Evolutionary conservation across 2,113 vertebrate species (phyloP).

Genomic region (Cynoglossus semilaevis): DNA sequence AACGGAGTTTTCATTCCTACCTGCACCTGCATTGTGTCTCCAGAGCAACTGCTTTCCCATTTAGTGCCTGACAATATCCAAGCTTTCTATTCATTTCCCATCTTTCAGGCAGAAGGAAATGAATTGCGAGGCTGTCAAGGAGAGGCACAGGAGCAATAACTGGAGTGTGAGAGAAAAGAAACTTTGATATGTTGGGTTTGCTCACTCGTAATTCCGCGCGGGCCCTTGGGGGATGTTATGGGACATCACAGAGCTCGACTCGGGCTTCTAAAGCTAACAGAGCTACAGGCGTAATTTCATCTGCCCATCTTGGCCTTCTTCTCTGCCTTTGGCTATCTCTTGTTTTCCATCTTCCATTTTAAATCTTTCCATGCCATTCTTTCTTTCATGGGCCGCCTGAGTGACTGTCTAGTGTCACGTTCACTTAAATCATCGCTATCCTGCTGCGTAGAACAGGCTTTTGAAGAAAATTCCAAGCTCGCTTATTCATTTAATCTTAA

Average conservation of each 20-base stretch:
- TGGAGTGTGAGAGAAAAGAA: constrained; percentile 57
- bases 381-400: constrained; percentile 15
- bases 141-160: constrained; percentile 73
- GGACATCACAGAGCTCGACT: constrained; percentile 52
- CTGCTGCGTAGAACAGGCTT: constrained; percentile 27
- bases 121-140: constrained; percentile 72
- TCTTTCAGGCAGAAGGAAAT: constrained; percentile 70
- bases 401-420: constrained; percentile 50
- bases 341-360: constrained; percentile 26
- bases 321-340: constrained; percentile 20
- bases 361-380: constrained; percentile 23
- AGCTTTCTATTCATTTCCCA: constrained; percentile 75
- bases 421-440: constrained; percentile 49
- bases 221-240: constrained; percentile 59
- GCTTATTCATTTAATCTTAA: constrained; percentile 29
- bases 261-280: constrained; percentile 62
- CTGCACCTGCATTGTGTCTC: constrained; percentile 60
- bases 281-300: constrained; percentile 67
- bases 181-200: constrained; percentile 73
- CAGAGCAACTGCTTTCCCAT: constrained; percentile 62
- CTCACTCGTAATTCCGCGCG: constrained; percentile 63
- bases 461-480: constrained; percentile 41
- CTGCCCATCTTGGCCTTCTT: constrained; percentile 54
- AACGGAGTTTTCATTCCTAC: constrained; percentile 50
- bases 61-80: constrained; percentile 72